These are phyloP conservation scores for Ochotona princeps DNA, from an alignment of 2,113 vertebrate species.

Conservation along the genomic window DNA sequence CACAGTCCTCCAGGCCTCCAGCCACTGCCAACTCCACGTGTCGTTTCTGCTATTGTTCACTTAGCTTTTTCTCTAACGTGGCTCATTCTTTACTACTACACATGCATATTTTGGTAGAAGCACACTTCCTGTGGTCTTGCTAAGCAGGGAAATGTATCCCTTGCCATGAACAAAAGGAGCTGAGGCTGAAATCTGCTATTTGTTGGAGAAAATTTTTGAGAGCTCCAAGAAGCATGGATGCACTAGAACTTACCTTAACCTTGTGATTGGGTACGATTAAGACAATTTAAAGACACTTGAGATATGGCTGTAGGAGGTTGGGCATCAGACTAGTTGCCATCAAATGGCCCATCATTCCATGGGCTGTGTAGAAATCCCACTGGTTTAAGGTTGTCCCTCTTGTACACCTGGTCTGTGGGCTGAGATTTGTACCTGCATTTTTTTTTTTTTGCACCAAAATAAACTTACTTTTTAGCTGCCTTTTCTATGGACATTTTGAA, in stretches of 20 bases:
- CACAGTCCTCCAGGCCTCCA: not conserved
- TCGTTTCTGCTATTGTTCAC: not conserved
- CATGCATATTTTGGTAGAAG: conserved; percentile 26
- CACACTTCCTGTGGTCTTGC: not conserved
- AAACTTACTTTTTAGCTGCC: too few relatives aligned
- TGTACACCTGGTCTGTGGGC: not conserved
- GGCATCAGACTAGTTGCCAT: not conserved
- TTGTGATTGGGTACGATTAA: not conserved
- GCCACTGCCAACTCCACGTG: not conserved
- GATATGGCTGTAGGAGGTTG: not conserved
- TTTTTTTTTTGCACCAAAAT: too few relatives aligned
- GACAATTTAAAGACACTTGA: not conserved
- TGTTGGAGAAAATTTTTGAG: not conserved
- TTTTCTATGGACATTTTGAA: too few relatives aligned
- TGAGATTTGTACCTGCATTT: not conserved
- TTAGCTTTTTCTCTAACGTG: not conserved
- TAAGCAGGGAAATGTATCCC: conserved; percentile 27
- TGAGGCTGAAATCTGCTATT: not conserved
- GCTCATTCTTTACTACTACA: conserved; percentile 3
- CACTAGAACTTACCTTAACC: not conserved
- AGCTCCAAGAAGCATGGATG: not conserved
- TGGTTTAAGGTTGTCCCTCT: not conserved
- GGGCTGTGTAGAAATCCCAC: not conserved
- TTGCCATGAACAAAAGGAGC: not conserved
- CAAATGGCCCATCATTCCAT: not conserved